These are phyloP conservation scores for Mongoloraphidia duomilia DNA, from an alignment of 2,888 invertebrate species.

Conservation along the genomic window DNA sequence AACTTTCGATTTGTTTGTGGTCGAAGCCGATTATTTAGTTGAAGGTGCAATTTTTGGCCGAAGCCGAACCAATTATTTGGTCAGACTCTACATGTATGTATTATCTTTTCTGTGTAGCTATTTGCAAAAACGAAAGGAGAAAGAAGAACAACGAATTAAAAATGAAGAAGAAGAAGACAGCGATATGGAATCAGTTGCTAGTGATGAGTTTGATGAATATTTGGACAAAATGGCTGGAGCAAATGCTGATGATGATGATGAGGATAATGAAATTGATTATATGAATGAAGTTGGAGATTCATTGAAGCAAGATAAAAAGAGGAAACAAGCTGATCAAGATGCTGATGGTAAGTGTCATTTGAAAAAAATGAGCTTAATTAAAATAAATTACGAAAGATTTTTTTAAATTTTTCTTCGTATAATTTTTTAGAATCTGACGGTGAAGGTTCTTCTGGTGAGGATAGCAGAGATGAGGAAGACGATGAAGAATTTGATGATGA, in stretches of 20 bases:
- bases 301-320: constrained; percentile 14
- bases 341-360: constrained; percentile 10
- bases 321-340: constrained; percentile 12
- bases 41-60: no score
- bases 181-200: constrained; percentile 56
- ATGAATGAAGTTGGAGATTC: constrained; percentile 47
- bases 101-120: constrained; percentile 32
- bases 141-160: constrained; percentile 28
- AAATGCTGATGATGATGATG: constrained; percentile 28
- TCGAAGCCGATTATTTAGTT: no score
- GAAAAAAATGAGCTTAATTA: constrained; percentile 9
- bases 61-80: no score
- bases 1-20: no score
- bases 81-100: constrained; percentile 19
- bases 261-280: constrained; percentile 48
- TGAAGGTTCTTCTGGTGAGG: constrained; percentile 15
- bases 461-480: constrained; percentile 27
- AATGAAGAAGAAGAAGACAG: constrained; percentile 43
- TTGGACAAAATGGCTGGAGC: constrained; percentile 38
- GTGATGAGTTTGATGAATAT: constrained; percentile 62
- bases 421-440: constrained; percentile 13
- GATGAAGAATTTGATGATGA: constrained; percentile 35
- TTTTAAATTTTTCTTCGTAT: constrained; percentile 1
- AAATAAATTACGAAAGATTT: background rate
- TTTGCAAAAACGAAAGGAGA: constrained; percentile 33